Conservation (phyloP, 2,797 vertebrate genomes). For the Aldrovandia affinis region DNA sequence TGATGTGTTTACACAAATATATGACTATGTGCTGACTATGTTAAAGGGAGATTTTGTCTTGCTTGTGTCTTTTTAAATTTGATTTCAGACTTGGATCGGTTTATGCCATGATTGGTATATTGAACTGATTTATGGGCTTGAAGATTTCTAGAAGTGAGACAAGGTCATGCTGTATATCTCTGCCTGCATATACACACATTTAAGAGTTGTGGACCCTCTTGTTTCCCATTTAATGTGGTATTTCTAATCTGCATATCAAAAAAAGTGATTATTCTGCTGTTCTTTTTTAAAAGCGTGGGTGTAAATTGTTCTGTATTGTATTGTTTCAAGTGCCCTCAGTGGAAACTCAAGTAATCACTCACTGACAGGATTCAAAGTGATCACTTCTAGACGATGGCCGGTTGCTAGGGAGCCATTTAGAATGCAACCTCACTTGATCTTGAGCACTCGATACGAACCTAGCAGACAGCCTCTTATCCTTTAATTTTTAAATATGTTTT, state of each 20-base stretch:
- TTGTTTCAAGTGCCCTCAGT: background rate
- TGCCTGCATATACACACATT: background rate
- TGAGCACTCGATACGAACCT: background rate
- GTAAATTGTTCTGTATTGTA: background rate
- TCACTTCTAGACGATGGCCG: background rate
- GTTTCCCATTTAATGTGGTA: background rate
- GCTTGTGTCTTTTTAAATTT: background rate
- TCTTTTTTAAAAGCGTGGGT: background rate
- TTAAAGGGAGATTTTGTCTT: background rate
- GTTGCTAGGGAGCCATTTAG: constrained; percentile 1
- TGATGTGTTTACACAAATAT: background rate
- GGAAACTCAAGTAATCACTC: background rate
- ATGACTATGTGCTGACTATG: no score
- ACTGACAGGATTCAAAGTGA: background rate
- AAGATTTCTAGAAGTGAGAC: background rate
- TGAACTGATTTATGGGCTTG: background rate
- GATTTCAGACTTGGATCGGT: background rate
- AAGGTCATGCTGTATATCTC: background rate
- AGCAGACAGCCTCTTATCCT: background rate
- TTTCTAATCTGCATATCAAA: background rate
- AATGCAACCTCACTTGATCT: background rate
- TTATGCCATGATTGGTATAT: background rate
- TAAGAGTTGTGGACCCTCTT: background rate
- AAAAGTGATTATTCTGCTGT: background rate
- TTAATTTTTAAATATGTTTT: background rate